Evolutionary conservation across 2,113 vertebrate species (phyloP).

Genomic region (Atractosteus spatula): DNA sequence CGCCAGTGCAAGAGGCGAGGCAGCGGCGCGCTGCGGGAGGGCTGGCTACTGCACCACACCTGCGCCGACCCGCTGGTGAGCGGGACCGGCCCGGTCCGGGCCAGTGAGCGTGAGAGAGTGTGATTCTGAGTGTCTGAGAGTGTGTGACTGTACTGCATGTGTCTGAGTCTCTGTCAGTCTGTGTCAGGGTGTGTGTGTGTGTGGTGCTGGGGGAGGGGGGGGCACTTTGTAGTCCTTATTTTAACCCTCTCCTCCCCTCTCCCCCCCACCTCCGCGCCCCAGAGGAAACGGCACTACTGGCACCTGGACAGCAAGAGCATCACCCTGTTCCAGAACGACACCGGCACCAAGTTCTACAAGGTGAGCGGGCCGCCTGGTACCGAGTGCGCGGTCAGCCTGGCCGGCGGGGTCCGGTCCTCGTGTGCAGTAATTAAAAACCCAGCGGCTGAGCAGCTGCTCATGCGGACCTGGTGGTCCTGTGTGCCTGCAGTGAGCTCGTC

Average conservation of each 20-base stretch:
- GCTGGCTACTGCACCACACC: constrained; percentile 65
- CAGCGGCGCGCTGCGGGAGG: constrained; percentile 51
- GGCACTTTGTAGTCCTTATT: no score
- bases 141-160: no score
- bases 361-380: constrained; percentile 26
- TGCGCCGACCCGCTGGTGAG: constrained; percentile 59
- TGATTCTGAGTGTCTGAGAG: no score
- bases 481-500: no score
- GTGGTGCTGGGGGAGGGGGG: no score
- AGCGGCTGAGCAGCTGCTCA: no score
- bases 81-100: not conserved
- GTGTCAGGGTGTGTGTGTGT: no score
- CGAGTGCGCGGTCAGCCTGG: no score
- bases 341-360: constrained; percentile 67
- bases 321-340: constrained; percentile 64
- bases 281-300: constrained; percentile 74
- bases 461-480: no score
- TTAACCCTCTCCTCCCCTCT: not conserved
- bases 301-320: constrained; percentile 61
- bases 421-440: no score
- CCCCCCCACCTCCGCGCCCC: constrained; percentile 5
- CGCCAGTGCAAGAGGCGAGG: constrained; percentile 52
- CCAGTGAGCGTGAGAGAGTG: not conserved
- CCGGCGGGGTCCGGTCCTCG: no score
- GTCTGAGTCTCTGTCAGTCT: no score